Evolutionary conservation across 2,888 invertebrate genomes (phyloP), one percentile per base, ranked within the genome.

Genomic region (Caenorhabditis sp.): DNA sequence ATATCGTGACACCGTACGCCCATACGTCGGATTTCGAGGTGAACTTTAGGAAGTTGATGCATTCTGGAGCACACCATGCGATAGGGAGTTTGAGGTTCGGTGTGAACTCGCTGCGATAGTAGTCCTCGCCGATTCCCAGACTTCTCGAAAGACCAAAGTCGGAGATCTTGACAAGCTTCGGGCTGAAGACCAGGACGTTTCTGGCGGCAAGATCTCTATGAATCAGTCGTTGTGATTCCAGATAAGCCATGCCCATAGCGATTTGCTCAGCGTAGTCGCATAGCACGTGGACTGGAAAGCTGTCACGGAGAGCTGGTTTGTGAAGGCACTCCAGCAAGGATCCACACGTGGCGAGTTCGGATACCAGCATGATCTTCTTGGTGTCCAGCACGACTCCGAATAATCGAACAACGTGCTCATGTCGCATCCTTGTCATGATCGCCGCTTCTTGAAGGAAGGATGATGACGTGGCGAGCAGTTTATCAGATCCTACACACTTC

Each of bases 21-120:
- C 98, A 99, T 0, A 98, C 97, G 92, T 99, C 99, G 76, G 97
- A 97, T 7, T 97, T 95, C 8, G 97, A 96, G 1, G 98, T 99
- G 93, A 99, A 99, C 80, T 96, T 95, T 82, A 98, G 94, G 93
- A 96, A 98, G 88, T 96, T 96, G 89, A 99, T 98, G 92, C 97
- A 97, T 93, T 99, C 98, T 0, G 98, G 98, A 0, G 98, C 98
- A 94, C 98, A 95, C 98, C 98, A 98, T 3, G 98, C 98, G 86
- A 98, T 97, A 0, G 98, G 98, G 79, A 99, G 94, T 93, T 98
- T 98, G 82, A 98, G 94, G 94, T 97, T 97, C 47, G 97, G 97
- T 93, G 96, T 97, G 93, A 97, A 97, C 94, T 98, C 98, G 4
- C 97, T 97, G 93, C 98, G 97, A 92, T 99, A 99, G 93, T 99